Base-by-base conservation (phyloP, 2,113 vertebrate species). In the Narcine bancroftii region DNA sequence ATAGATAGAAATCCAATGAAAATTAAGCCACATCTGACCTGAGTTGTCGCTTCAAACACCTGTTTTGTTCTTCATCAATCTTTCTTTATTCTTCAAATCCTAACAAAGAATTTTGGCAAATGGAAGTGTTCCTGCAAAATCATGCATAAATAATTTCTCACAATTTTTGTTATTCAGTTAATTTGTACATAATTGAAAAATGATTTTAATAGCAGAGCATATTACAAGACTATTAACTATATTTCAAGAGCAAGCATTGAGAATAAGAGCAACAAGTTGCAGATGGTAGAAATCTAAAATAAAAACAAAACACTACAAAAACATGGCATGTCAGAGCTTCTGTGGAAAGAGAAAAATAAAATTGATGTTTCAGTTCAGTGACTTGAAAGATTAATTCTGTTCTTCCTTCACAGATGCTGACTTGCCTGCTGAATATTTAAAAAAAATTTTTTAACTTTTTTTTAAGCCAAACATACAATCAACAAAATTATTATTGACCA, bases 11-110 rank as follows among this genome's bases (percentile, higher is more conserved):
- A 47, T 36, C 24, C 63, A 91, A 26, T 69, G 65, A 71, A 91
- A 91, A 69, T 91, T 65, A 91, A 29, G 10, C 71, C 63, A 47
- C 89, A 91, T 69, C 89, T 91, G 89, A 91, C 89, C 65, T 71
- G 63, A 69, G 39, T 26, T 71, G 89, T 39, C 42, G 19, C 65
- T 91, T 91, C 36, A 91, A 91, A 89, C n/a, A n/a, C 26, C 60
- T 26, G 65, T 66, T 45, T 9, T 66, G 36, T 91, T 91, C 63
- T 91, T 91, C 87, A 91, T 91, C 11, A 1, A 47, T 91, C 36
- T 24, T 33, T 33, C 63, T 69, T 45, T 69, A 47, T 91, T 91
- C 89, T 91, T 69, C 89, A 33, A 33, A 45, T 69, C 39, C 47
- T 69, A 91, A 39, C 56, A 91, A 91, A 89, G 42, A 36, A 39